Base-by-base conservation (phyloP, 2,113 vertebrate species). In the Sorex araneus region DNA sequence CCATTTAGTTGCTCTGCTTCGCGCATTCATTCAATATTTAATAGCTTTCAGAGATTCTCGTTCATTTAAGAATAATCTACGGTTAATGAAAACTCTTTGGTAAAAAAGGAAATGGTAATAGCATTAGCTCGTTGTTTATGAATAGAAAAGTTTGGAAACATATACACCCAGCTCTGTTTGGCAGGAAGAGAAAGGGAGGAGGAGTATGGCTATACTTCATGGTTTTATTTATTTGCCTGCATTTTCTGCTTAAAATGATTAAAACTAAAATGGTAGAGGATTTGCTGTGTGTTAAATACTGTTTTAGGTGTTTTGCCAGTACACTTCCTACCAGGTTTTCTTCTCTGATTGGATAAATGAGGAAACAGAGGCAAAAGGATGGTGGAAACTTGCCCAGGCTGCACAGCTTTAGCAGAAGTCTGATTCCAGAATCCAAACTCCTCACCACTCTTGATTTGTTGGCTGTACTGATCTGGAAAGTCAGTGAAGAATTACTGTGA, bases 1-100 rank as follows among this genome's bases (percentile, higher is more conserved):
- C 10, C 74, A 30, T 66, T n/a, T 50, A 45, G 45, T 57, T 80
- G 32, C 40, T 74, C 74, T n/a, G 19, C 12, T 73, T 92, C 50
- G 6, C 18, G 43, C 12, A 66, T n/a, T 88, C 76, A 69, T 57
- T 77, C 47, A 89, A 64, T 34, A 63, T 63, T 79, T 63, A 69
- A 28, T 66, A 27, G 6, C 77, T 50, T 80, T 95, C 21, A 27
- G 67, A 81, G 57, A 57, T 66, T 77, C 8, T 60, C 70, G 60
- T 9, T 60, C 28, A 57, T 76, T 86, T 89, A 74, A 85, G 78
- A 92, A 50, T 75, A 85, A 81, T 36, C 74, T 67, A 80, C 8
- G 10, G 6, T 54, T n/a, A 36, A 71, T 73, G 34, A 85, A 94
- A 95, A 66, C 71, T 36, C 43, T 85, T 21, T 43, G 32, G 19